Base-by-base conservation (phyloP, 1,140 invertebrate species). In the Teleopsis dalmanni region DNA sequence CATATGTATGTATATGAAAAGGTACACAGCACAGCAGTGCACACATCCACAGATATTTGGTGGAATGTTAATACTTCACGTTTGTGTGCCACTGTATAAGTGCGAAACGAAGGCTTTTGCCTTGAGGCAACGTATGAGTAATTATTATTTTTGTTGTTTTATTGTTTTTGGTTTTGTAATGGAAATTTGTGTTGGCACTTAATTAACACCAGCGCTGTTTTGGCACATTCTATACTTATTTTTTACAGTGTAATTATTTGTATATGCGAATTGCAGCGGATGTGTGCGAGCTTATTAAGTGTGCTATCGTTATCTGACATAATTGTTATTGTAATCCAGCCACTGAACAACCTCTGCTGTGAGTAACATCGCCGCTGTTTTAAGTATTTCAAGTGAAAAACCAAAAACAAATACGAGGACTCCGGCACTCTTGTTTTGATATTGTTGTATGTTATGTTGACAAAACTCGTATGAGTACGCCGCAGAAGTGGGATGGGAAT, bases 251-350 rank as follows among this genome's bases (percentile, higher is more conserved):
- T 41, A 31, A 6, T 0, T 19, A 21, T 9, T 3, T 40, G n/a
- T 23, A 31, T 29, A 10, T 25, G 18, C 8, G 21, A 6, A 7
- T 16, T 6, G 11, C 4, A 10, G 8, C 5, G 25, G 13, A 3
- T 7, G 21, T 26, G n/a, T 23, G 11, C 27, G 22, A 14, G 18
- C 27, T 14, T 41, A n/a, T 41, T 26, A 6, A 3, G 22, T n/a
- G 4, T 23, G 37, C 37, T 26, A 43, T 29, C 18, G 22, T 27
- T 29, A 43, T 31, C 26, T 8, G 22, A 27, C 41, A 43, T 43
- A 43, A 43, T 43, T 43, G 22, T 29, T 43, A 43, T 31, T 43
- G 41, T 29, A 43, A 43, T 43, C 25, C 41, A 29, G 27, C 31
- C 41, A 43, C 26, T 18, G 22, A 26, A 22, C 3, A 25, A 18